Evolutionary conservation across 2,888 invertebrate species (phyloP), one percentile per base, ranked within the genome.

Genomic region (Diplazon laetatorius): DNA sequence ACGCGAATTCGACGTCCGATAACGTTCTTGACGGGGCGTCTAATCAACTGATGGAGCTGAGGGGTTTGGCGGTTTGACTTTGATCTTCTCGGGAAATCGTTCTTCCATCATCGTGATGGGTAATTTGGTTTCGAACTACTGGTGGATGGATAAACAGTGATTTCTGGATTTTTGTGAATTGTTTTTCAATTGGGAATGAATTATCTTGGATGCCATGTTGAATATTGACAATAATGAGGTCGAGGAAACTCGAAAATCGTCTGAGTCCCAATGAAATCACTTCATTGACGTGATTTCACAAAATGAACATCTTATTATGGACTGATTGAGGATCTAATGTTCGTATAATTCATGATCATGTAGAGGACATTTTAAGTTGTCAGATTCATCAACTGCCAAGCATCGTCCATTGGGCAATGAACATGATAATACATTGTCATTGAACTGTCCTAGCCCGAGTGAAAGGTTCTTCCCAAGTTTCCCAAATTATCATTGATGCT

Each of bases 381-480:
- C 18, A 16, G 16, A 20, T 46, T 42, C 37, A 25, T 25, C 16
- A 8, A n/a, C 30, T 25, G 18, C 14, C 16, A 9, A 20, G 37
- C 18, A 9, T 14, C 30, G 42, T 57, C 63, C 48, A 76, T 76
- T 70, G 66, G 35, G 65, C 30, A 65, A 76, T 66, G 12, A 48
- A 22, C 35, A 44, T 6, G 3, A 59, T 14, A 30, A 18, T 8
- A 39, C 25, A 42, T 35, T 16, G 35, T n/a, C n/a, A n/a, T 48
- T 10, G 39, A n/a, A n/a, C 48, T 48, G 39, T 59, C 48, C 60
- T 37, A 22, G 16, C 16, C 16, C 16, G 62, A 52, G 30, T 35
- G 52, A 37, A 52, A 14, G 25, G 46, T 37, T 39, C 37, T 71
- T 66, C 76, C 66, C 37, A 60, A 39, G 30, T 25, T 25, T 42